Conservation (phyloP, 2,797 vertebrate species). For the Cirrhinus mrigala region DNA sequence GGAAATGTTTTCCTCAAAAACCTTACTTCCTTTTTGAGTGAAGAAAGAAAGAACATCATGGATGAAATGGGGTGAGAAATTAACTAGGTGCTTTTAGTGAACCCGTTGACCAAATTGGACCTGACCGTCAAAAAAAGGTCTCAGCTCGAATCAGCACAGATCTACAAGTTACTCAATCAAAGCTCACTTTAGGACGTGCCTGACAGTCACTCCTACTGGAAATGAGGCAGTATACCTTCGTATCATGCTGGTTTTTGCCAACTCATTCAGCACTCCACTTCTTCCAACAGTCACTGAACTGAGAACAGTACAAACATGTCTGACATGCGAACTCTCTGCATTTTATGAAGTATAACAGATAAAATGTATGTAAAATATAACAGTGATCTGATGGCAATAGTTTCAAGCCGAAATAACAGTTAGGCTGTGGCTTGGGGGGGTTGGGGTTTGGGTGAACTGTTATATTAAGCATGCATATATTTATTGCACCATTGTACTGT, state of each 20-base stretch:
- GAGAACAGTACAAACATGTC: neutral
- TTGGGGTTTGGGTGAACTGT: neutral
- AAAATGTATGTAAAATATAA: neutral
- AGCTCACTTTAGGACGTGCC: neutral
- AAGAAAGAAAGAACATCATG: too few relatives aligned
- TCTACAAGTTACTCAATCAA: neutral
- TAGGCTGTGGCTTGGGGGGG: too few relatives aligned
- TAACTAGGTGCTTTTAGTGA: too few relatives aligned
- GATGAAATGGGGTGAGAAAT: too few relatives aligned
- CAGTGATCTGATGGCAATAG: neutral
- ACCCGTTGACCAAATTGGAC: too few relatives aligned
- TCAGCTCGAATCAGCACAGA: neutral
- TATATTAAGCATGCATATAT: slow-evolving; percentile 18
- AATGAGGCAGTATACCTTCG: neutral
- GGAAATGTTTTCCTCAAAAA: too few relatives aligned
- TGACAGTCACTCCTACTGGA: neutral
- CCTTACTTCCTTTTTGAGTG: too few relatives aligned
- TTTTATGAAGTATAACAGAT: neutral
- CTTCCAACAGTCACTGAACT: neutral
- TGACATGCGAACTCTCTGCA: neutral
- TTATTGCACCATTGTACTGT: neutral
- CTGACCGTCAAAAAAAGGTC: too few relatives aligned
- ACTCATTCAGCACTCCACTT: neutral
- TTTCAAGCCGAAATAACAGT: neutral
- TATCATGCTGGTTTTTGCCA: neutral